Evolutionary conservation across 2,797 vertebrate species (phyloP), one percentile per base, ranked within the genome.

Genomic region (Spea hammondii): DNA sequence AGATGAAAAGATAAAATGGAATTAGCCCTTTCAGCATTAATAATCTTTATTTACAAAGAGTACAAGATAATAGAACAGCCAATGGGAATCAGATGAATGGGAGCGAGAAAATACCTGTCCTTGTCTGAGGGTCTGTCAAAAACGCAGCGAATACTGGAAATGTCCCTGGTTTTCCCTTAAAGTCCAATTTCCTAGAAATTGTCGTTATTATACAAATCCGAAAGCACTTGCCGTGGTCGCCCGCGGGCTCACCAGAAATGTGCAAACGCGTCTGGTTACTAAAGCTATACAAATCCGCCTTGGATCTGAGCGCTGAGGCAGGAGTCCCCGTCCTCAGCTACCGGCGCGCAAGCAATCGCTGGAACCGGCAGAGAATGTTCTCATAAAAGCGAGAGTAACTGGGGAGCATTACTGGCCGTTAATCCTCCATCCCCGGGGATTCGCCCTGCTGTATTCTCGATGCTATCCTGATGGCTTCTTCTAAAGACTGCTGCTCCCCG

Each of bases 381-480:
- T 85, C 87, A 83, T 72, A 66, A 4, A 48, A n/a, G n/a, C 68
- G 6, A 6, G 5, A 12, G 8, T 53, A 9, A 53, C 68, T 45
- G 86, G 77, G 75, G 13, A 79, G 76, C 85, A 88, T 83, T 75
- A 84, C 74, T 69, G 74, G 68, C 80, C 84, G 84, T 95, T 93
- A 99, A 91, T 98, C 97, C 80, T 99, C 97, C 86, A 99, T 90
- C 69, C 94, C 98, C 4, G 96, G 96, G 0, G 95, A 96, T 88
- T 99, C 98, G 84, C 98, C 97, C 88, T 99, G 98, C 77, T 99
- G 97, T 94, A 99, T 99, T 89, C 97, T 94, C 74, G 98, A 99
- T 77, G 97, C 98, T 94, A 99, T 98, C 91, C 97, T 93, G 88
- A 99, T 99, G 90, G 98, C 98, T 93, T 99, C 98, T 91, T 99